Evolutionary conservation across 2,888 invertebrate genomes (phyloP).

Genomic region (Nemotelus nigrinus): DNA sequence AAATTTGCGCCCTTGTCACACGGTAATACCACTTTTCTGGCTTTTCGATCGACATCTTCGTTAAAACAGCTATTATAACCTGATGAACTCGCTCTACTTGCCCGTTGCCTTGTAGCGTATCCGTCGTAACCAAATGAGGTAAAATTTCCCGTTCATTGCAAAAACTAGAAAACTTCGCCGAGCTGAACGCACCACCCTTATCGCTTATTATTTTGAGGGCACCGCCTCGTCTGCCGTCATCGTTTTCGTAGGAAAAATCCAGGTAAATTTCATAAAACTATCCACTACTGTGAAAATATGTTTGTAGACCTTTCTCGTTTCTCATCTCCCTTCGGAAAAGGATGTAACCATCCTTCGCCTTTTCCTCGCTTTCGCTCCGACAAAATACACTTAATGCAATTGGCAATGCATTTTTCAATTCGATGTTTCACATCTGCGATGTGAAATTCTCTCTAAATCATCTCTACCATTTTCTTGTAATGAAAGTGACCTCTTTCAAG

Average conservation of each 20-base stretch:
- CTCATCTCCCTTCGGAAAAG: constrained; percentile 57
- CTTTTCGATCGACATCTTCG: neutral
- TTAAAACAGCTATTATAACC: constrained; percentile 52
- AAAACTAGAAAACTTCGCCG: constrained; percentile 57
- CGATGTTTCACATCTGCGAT: too few species aligned
- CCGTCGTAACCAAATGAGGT: constrained; percentile 28
- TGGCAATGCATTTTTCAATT: too few species aligned
- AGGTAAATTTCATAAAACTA: constrained; percentile 57
- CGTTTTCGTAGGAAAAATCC: constrained; percentile 57
- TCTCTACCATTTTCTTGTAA: constrained; percentile 48
- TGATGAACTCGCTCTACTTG: constrained; percentile 58
- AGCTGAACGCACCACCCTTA: constrained; percentile 58
- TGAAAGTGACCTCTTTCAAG: too few species aligned
- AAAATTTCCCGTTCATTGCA: constrained; percentile 56
- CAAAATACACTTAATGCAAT: too few species aligned
- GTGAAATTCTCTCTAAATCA: constrained; percentile 44
- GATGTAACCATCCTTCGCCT: constrained; percentile 58
- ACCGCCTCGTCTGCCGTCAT: constrained; percentile 54
- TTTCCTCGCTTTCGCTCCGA: too few species aligned
- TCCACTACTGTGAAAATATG: constrained; percentile 58
- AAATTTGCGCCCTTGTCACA: neutral
- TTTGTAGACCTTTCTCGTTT: too few species aligned
- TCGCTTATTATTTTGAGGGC: constrained; percentile 56
- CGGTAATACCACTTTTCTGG: constrained; percentile 32
- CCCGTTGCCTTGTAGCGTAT: constrained; percentile 58